Evolutionary conservation across 2,888 invertebrate genomes (phyloP).

Genomic region (Eupithecia inturbata): DNA sequence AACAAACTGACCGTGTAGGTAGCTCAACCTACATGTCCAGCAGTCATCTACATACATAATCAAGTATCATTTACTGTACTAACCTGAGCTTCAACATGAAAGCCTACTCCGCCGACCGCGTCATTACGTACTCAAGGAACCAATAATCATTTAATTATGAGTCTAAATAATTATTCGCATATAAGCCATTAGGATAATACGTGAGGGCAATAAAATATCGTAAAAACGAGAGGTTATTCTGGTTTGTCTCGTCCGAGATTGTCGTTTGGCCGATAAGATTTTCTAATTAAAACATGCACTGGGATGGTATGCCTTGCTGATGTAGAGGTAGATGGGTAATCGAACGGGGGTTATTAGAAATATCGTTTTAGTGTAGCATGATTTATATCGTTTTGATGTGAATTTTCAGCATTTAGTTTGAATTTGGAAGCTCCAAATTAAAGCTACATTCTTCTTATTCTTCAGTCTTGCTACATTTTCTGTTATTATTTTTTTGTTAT

Average conservation of each 20-base stretch:
- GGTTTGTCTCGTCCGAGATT: conserved; percentile 32
- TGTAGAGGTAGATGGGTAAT: conserved; percentile 11
- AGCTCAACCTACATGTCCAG: not conserved
- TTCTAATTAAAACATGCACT: conserved; percentile 39
- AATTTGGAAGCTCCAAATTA: too few species aligned
- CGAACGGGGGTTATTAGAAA: conserved; percentile 7
- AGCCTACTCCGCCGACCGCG: conserved; percentile 28
- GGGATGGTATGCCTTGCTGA: conserved; percentile 21
- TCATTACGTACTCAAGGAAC: conserved; percentile 33
- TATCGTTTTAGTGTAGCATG: not conserved
- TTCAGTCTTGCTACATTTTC: not conserved
- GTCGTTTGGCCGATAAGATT: conserved; percentile 28
- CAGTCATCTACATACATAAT: conserved; percentile 28
- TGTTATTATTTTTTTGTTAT: not conserved
- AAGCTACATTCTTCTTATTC: too few species aligned
- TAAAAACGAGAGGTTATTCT: conserved; percentile 40
- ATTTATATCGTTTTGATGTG: not conserved
- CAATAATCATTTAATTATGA: conserved; percentile 59
- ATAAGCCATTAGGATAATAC: conserved; percentile 61
- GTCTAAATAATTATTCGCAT: conserved; percentile 65
- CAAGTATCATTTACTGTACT: conserved; percentile 32
- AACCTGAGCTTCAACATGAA: conserved; percentile 41
- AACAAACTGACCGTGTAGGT: not conserved
- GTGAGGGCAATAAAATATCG: conserved; percentile 49
- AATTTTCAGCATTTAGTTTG: not conserved